Conservation (phyloP, 2,113 vertebrate genomes). For the Orycteropus afer region DNA sequence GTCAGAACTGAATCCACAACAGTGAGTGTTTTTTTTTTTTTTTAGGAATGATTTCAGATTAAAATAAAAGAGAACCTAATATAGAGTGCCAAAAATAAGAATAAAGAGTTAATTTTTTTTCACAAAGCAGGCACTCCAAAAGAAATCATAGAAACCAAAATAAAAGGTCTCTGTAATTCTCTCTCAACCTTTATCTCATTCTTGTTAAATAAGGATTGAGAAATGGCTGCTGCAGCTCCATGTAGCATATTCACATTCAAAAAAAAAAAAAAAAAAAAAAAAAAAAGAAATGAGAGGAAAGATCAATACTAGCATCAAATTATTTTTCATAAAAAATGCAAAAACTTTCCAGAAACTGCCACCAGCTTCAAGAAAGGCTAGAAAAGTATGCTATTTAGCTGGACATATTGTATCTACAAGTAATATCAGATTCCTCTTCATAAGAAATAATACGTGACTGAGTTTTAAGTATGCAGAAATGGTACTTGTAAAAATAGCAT, state of each 20-base stretch:
- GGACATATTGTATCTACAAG: neutral
- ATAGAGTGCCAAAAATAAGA: neutral
- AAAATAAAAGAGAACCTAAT: neutral
- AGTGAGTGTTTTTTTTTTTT: no score
- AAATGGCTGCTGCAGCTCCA: neutral
- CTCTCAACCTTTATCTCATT: neutral
- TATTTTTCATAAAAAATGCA: neutral
- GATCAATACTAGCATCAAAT: neutral
- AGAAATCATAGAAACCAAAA: neutral
- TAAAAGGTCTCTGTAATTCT: neutral
- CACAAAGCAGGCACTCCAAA: neutral
- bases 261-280: no score
- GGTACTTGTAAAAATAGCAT: no score
- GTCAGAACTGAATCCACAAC: no score
- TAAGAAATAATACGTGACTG: neutral
- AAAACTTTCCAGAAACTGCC: neutral
- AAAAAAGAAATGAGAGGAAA: neutral
- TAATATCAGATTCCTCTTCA: neutral
- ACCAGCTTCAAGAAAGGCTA: neutral
- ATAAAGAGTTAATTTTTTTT: neutral
- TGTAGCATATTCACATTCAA: neutral
- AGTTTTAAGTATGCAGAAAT: neutral
- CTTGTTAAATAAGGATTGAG: neutral
- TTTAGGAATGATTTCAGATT: neutral
- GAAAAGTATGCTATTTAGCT: neutral